These are phyloP conservation scores for Tipula vernalis DNA, from an alignment of 2,888 invertebrate species.

Conservation along the genomic window DNA sequence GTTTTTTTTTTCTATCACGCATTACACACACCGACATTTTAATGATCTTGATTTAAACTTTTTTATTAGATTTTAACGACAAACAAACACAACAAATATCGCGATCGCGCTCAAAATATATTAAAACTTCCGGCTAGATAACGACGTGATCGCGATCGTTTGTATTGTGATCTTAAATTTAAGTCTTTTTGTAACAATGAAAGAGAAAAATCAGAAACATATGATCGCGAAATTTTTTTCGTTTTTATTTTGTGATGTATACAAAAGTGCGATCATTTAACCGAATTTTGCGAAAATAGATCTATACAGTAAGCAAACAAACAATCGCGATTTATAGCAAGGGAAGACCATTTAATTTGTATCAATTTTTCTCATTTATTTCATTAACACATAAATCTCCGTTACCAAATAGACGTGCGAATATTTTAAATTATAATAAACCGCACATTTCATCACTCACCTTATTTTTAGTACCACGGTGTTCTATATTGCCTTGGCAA, in stretches of 20 bases:
- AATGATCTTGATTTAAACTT: neutral
- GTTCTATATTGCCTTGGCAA: slow-evolving; percentile 84
- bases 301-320: neutral
- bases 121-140: neutral
- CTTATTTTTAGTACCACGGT: slow-evolving; percentile 61
- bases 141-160: neutral
- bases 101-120: neutral
- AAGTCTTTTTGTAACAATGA: neutral
- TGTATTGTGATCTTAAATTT: neutral
- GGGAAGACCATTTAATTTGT: neutral
- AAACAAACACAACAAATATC: neutral
- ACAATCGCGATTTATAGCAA: neutral
- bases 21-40: neutral
- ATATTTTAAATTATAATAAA: neutral
- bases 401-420: neutral
- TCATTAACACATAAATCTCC: neutral
- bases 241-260: neutral
- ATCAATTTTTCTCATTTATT: neutral
- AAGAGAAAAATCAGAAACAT: neutral
- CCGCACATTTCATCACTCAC: slow-evolving; percentile 24
- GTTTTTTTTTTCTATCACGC: neutral
- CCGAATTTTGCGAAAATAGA: neutral
- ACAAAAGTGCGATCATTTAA: neutral
- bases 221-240: neutral
- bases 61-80: no score